Percentiles rank a stretch among this genome's conserved stretches.
Evolutionary conservation across 2,797 vertebrate species (phyloP).

Genomic region (Enteromius radiatus): DNA sequence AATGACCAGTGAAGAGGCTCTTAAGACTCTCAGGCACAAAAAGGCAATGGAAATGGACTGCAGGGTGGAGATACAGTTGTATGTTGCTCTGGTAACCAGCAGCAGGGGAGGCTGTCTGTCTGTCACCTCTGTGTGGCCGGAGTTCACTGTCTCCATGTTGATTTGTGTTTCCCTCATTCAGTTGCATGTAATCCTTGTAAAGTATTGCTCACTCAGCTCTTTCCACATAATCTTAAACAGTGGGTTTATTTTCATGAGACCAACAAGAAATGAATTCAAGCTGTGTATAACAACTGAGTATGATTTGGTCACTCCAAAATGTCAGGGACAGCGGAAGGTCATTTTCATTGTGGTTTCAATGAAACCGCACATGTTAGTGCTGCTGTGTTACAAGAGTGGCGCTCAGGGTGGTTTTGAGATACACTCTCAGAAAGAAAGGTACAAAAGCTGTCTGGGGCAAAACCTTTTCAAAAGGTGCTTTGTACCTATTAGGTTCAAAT

Average conservation of each 20-base stretch:
- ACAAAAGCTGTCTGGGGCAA: too few relatives aligned
- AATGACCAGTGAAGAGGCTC: constrained; percentile 41
- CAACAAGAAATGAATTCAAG: constrained; percentile 36
- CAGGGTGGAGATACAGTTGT: constrained; percentile 10
- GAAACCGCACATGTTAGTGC: neutral
- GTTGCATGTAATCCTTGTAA: constrained; percentile 9
- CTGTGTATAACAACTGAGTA: neutral
- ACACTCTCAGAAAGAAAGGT: too few relatives aligned
- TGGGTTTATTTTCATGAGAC: constrained; percentile 26
- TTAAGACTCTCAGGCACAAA: constrained; percentile 30
- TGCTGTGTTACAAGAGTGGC: neutral
- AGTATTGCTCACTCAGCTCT: constrained; percentile 24
- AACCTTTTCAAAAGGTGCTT: too few relatives aligned
- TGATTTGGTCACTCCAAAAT: constrained; percentile 2
- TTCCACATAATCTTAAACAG: constrained; percentile 13
- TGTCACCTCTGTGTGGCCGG: constrained; percentile 39
- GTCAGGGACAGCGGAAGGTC: constrained; percentile 7
- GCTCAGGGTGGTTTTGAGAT: neutral
- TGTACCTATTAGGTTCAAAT: too few relatives aligned
- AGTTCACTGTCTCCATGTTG: constrained; percentile 42
- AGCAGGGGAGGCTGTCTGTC: constrained; percentile 37
- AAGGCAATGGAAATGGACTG: constrained; percentile 40
- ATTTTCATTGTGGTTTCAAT: constrained; percentile 29
- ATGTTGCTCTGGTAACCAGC: constrained; percentile 37
- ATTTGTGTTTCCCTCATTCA: constrained; percentile 2